phyloP scores from a whole-genome alignment of 2,888 invertebrate genomes.

The Germaria angustata region DNA sequence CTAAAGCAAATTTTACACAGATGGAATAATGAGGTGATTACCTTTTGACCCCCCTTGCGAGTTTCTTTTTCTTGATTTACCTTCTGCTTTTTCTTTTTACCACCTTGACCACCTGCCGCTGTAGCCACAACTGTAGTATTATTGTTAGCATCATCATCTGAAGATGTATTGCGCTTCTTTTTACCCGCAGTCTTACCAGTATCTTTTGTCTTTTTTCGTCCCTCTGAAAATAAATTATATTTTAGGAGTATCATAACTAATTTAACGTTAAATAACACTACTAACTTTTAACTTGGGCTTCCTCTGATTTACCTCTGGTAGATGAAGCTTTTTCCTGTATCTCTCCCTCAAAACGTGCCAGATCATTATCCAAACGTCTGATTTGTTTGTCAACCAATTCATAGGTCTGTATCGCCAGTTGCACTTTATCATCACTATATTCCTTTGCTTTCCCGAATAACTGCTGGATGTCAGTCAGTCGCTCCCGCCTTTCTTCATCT shows the following conservation, averaged over 20 bases:
- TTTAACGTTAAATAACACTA: not conserved
- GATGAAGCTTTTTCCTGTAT: conserved; percentile 95
- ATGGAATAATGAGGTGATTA: conserved; percentile 74
- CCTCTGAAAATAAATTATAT: conserved; percentile 80
- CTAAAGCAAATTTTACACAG: conserved; percentile 34
- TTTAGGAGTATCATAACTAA: not conserved
- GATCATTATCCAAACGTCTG: conserved; percentile 95
- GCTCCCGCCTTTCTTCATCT: conserved; percentile 89
- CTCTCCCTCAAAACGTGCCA: conserved; percentile 97
- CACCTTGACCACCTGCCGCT: conserved; percentile 76
- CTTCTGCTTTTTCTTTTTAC: conserved; percentile 81
- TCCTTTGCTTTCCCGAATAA: conserved; percentile 96
- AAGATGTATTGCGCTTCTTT: conserved; percentile 82
- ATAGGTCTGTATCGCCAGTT: conserved; percentile 98
- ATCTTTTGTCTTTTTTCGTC: conserved; percentile 86
- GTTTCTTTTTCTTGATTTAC: conserved; percentile 81
- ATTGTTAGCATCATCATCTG: conserved; percentile 77
- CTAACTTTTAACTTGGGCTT: conserved; percentile 83
- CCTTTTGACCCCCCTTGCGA: conserved; percentile 81
- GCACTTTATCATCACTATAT: conserved; percentile 98
- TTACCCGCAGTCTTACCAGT: conserved; percentile 82
- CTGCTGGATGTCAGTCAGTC: conserved; percentile 89
- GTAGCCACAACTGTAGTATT: conserved; percentile 56
- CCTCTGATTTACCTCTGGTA: conserved; percentile 86
- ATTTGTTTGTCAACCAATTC: conserved; percentile 99